Evolutionary conservation across 2,113 vertebrate genomes (phyloP), one percentile per base, ranked within the genome.

Genomic region (Phaethon lepturus): DNA sequence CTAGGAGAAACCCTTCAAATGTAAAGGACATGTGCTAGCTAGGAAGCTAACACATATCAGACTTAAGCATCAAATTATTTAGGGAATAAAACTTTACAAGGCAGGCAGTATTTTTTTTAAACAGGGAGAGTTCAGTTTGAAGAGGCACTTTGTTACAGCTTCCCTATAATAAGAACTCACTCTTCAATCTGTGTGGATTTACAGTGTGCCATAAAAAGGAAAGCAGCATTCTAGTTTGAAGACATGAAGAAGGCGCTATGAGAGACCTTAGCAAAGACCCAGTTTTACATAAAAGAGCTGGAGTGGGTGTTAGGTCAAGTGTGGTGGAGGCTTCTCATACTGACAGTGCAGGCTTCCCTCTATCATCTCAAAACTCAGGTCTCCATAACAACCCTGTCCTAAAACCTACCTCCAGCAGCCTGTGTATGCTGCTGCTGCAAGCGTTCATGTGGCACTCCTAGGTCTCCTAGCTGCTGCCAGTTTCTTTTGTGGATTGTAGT

Each of bases 351-450:
- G 68, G 8, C 49, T 84, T 87, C 67, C 45, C 20, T 81, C 38
- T 40, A 2, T 79, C 45, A 53, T 75, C 35, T 94, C 78, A 53
- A 81, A 80, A 15, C 49, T 25, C 49, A 58, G 35, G 86, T 94
- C 89, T 89, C 91, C 50, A 22, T 92, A 89, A 92, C 91, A 92
- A 86, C 79, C 66, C 62, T 75, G 20, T 63, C 40, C 75, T 50
- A 59, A 88, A 78, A 45, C 10, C 45, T 58, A 14, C 35, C 38
- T 73, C 3, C 13, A 79, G 74, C 81, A 92, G 78, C 40, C 72
- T n/a, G 0, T 18, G 45, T 38, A 35, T 49, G 49, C 29, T 0
- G 0, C 19, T 63, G 42, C 79, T 91, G 79, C 50, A 26, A n/a
- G 62, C 53, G 55, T 19, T 8, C 17, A 15, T 2, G 1, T 11